phyloP scores from a whole-genome alignment of 2,113 vertebrate species.

The Oncorhynchus kisutch region DNA sequence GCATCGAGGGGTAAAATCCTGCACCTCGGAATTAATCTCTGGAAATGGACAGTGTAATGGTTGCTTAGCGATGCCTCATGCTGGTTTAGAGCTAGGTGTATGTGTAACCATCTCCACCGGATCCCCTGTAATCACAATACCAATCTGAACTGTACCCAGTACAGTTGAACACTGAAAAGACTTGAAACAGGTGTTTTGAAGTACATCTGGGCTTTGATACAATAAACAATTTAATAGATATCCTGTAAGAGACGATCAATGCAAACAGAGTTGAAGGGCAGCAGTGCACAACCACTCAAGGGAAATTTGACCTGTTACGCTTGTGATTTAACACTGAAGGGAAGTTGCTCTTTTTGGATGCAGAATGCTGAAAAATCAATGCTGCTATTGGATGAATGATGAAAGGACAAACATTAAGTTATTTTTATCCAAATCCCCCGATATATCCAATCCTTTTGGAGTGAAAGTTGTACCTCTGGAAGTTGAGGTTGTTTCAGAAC shows the following conservation, averaged over 20 bases:
- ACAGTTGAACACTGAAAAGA: constrained; percentile 10
- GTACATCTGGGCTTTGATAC: constrained; percentile 6
- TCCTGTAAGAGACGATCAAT: constrained; percentile 47
- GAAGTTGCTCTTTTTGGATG: neutral
- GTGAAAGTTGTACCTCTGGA: neutral
- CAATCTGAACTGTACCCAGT: neutral
- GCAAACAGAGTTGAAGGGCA: constrained; percentile 43
- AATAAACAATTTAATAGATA: constrained; percentile 18
- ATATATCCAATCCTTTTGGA: constrained; percentile 30
- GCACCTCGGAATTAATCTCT: neutral
- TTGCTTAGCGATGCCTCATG: neutral
- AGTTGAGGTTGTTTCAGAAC: constrained; percentile 14
- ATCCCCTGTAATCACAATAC: neutral
- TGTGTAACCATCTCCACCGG: neutral
- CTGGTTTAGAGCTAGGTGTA: neutral
- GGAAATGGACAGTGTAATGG: neutral
- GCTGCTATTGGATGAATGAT: constrained; percentile 12
- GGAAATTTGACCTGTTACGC: constrained; percentile 42
- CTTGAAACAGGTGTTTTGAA: constrained; percentile 25
- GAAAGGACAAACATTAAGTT: too few relatives aligned
- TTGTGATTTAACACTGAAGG: constrained; percentile 32
- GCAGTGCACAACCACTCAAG: constrained; percentile 39
- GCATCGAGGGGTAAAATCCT: too few relatives aligned
- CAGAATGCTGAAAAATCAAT: constrained; percentile 37
- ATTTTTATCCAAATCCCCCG: constrained; percentile 23